Percentiles rank a stretch among this genome's conserved stretches.
Conservation (phyloP, 2,888 invertebrate species). For the Cerastoderma edule region DNA sequence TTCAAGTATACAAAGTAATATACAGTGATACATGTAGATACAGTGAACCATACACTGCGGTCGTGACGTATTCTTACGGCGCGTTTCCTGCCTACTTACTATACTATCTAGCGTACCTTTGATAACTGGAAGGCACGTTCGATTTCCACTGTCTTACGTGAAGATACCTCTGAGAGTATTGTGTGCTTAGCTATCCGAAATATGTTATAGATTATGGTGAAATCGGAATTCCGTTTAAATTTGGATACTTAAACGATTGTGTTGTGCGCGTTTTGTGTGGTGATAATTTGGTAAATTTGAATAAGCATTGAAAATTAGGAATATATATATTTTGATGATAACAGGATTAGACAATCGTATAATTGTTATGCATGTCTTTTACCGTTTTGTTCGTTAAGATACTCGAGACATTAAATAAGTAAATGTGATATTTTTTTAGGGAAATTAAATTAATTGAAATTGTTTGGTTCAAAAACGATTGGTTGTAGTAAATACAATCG, state of each 20-base stretch:
- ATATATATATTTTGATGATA: background rate
- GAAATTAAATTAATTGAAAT: too few relatives aligned
- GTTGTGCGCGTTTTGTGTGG: background rate
- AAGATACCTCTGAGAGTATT: background rate
- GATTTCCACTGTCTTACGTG: slow-evolving; percentile 3
- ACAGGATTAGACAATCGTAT: background rate
- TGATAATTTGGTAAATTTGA: background rate
- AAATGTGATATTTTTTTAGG: too few relatives aligned
- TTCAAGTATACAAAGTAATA: too few relatives aligned
- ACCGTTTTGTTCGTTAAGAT: background rate
- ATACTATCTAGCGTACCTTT: slow-evolving; percentile 19
- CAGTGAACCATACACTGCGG: background rate
- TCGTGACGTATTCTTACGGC: slow-evolving; percentile 2
- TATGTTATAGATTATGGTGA: slow-evolving; percentile 3
- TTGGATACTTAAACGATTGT: background rate
- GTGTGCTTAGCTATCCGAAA: background rate
- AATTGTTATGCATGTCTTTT: background rate
- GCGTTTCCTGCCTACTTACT: background rate
- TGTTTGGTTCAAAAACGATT: too few relatives aligned
- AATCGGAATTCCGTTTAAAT: background rate
- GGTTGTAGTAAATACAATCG: too few relatives aligned
- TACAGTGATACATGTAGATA: background rate
- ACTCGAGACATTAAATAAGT: too few relatives aligned
- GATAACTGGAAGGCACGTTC: slow-evolving; percentile 17
- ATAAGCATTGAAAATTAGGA: background rate